Evolutionary conservation across 1,140 invertebrate species (phyloP).

Genomic region (Rhopalosiphum maidis): DNA sequence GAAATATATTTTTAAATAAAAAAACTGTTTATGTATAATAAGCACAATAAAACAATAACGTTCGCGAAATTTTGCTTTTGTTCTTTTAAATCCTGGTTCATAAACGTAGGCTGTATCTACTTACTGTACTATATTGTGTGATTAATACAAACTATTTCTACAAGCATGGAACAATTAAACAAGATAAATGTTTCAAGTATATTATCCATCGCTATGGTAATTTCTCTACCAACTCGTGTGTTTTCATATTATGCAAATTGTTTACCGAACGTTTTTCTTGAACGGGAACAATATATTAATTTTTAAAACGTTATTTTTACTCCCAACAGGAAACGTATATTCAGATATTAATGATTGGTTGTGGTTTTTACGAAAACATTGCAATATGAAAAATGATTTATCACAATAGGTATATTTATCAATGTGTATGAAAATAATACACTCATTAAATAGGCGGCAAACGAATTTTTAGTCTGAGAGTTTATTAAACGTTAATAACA

Average conservation of each 20-base stretch:
- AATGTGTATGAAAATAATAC: neutral
- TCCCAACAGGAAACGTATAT: neutral
- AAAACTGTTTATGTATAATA: neutral
- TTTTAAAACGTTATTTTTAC: neutral
- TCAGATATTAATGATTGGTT: neutral
- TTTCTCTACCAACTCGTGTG: neutral
- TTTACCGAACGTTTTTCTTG: neutral
- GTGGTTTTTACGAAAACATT: neutral
- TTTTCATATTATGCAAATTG: constrained; percentile 37
- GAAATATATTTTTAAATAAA: neutral
- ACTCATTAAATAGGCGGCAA: too few relatives aligned
- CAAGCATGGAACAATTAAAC: neutral
- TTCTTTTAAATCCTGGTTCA: neutral
- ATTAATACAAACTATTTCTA: constrained; percentile 8
- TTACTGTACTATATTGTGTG: neutral
- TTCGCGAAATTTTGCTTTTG: neutral
- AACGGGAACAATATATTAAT: neutral
- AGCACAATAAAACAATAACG: neutral
- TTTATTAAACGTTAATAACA: neutral
- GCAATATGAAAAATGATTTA: neutral
- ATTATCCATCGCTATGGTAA: neutral
- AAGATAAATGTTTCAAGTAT: neutral
- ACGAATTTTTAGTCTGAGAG: neutral
- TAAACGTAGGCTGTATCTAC: neutral
- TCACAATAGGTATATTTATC: neutral